Evolutionary conservation across 2,113 vertebrate species (phyloP).

Genomic region (Puma concolor): DNA sequence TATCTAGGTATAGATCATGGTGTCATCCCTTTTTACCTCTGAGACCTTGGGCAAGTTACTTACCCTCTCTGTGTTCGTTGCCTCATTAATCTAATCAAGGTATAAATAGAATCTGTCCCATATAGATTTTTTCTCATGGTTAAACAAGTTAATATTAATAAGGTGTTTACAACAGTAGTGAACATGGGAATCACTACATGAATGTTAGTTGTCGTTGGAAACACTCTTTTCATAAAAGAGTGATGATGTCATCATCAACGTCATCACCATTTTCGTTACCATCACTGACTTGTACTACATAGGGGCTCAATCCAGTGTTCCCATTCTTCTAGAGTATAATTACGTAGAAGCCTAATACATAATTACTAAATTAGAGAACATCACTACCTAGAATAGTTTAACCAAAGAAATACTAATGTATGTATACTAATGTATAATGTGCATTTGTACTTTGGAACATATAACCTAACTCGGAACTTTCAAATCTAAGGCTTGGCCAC

Average conservation of each 20-base stretch:
- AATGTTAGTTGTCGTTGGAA: neutral
- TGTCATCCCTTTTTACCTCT: neutral
- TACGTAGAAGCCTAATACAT: slow-evolving; percentile 6
- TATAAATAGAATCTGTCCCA: neutral
- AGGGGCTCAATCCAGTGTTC: neutral
- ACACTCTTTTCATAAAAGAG: neutral
- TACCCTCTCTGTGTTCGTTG: neutral
- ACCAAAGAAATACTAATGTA: neutral
- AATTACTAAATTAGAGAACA: neutral
- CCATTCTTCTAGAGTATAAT: neutral
- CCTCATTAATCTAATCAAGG: neutral
- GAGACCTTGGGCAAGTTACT: slow-evolving; percentile 37
- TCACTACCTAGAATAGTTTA: neutral
- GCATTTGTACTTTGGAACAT: neutral
- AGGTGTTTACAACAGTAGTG: neutral
- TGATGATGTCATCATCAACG: neutral
- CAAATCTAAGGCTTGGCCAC: neutral
- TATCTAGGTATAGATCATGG: neutral
- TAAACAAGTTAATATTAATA: neutral
- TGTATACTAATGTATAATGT: neutral
- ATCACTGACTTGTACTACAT: neutral
- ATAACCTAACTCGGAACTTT: neutral
- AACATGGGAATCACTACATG: neutral
- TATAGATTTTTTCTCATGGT: neutral
- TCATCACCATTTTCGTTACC: neutral